Evolutionary conservation across 2,113 vertebrate genomes (phyloP).

Genomic region (Epinephelus lanceolatus): DNA sequence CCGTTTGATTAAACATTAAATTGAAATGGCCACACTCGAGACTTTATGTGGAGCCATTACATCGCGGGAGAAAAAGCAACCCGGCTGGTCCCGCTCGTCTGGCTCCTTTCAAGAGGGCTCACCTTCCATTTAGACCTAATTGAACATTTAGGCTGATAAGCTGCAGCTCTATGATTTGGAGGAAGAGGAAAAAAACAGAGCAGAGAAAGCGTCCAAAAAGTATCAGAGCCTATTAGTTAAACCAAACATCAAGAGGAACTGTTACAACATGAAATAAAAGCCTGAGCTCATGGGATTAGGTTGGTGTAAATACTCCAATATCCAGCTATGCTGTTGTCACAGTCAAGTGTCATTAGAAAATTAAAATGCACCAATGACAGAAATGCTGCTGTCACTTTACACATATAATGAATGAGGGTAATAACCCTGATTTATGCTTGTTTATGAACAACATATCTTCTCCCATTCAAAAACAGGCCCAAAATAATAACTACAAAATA

Average conservation of each 20-base stretch:
- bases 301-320: slow-evolving; percentile 21
- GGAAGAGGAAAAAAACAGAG: neutral
- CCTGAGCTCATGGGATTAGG: slow-evolving; percentile 21
- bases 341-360: slow-evolving; percentile 36
- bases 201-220: slow-evolving; percentile 15
- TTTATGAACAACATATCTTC: neutral
- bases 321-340: slow-evolving; percentile 13
- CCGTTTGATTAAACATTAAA: slow-evolving; percentile 70
- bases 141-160: slow-evolving; percentile 48
- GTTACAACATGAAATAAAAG: slow-evolving; percentile 10
- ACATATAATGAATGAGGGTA: slow-evolving; percentile 10
- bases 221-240: slow-evolving; percentile 8
- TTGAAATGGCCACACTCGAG: slow-evolving; percentile 55
- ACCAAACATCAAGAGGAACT: neutral
- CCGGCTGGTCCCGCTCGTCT: slow-evolving; percentile 28
- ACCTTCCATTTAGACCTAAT: slow-evolving; percentile 48
- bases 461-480: neutral
- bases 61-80: slow-evolving; percentile 16
- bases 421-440: slow-evolving; percentile 10
- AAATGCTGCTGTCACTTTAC: slow-evolving; percentile 10
- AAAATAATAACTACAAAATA: neutral
- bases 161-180: slow-evolving; percentile 3
- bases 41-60: slow-evolving; percentile 24
- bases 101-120: slow-evolving; percentile 39
- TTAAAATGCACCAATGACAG: slow-evolving; percentile 4